phyloP scores from a whole-genome alignment of 2,113 vertebrate species.

The Ceyx melanurus region DNA sequence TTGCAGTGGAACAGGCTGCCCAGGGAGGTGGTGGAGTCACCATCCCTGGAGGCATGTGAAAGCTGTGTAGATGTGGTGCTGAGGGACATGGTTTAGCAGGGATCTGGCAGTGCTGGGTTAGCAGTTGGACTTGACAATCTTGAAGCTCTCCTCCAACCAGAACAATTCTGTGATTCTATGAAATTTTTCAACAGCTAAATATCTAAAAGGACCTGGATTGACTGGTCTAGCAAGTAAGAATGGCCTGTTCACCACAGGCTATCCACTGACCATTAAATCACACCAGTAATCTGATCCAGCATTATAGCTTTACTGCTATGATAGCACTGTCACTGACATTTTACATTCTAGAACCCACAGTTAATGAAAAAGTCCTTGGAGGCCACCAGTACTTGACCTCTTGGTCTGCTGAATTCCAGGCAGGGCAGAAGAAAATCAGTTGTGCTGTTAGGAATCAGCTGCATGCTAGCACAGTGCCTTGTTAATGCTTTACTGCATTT shows the following conservation, averaged over 20 bases:
- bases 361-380: constrained; percentile 33
- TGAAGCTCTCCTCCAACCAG: neutral
- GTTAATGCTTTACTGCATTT: neutral
- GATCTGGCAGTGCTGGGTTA: neutral
- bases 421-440: neutral
- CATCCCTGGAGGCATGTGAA: neutral
- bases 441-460: neutral
- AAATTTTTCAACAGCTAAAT: neutral
- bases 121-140: neutral
- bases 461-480: neutral
- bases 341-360: constrained; percentile 21
- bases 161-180: neutral
- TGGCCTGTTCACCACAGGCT: constrained; percentile 9
- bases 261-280: neutral
- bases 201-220: neutral
- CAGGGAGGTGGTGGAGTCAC: neutral
- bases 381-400: constrained; percentile 14
- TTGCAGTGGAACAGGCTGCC: neutral
- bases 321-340: neutral
- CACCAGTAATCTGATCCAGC: neutral
- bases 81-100: neutral
- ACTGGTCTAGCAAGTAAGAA: neutral
- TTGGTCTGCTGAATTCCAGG: constrained; percentile 26
- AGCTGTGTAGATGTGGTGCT: neutral
- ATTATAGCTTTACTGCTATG: neutral